Conservation (phyloP, 2,113 vertebrate species). For the Miniopterus natalensis region DNA sequence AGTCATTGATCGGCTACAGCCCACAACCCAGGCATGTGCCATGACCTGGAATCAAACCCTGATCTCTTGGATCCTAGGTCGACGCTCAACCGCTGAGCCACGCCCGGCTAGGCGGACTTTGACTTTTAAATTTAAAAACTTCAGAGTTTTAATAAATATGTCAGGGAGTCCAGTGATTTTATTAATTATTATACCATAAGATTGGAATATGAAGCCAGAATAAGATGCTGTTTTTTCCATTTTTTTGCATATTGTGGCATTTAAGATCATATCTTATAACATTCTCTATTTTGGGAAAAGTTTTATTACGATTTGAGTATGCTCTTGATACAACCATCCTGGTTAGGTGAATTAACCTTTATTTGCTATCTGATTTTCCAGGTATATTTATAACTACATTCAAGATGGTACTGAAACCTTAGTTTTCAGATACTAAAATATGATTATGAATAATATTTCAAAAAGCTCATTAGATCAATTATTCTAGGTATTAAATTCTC, state of each 20-base stretch:
- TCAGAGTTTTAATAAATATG: constrained; percentile 39
- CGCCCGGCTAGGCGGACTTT: background rate
- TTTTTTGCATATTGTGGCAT: background rate
- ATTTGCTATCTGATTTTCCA: constrained; percentile 31
- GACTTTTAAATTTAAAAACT: constrained; percentile 30
- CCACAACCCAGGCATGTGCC: no score
- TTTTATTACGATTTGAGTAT: background rate
- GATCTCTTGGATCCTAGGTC: no score
- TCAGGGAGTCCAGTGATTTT: background rate
- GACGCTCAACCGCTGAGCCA: no score
- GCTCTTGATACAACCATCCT: background rate
- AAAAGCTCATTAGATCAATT: background rate
- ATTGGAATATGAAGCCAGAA: background rate
- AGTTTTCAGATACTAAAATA: constrained; percentile 29
- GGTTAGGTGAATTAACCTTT: background rate
- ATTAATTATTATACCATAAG: background rate
- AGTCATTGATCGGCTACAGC: no score
- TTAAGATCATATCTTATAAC: constrained; percentile 6
- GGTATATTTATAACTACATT: constrained; percentile 26
- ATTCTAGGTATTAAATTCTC: background rate
- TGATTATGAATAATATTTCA: constrained; percentile 49
- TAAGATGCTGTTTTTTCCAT: background rate
- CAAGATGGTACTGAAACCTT: constrained; percentile 27
- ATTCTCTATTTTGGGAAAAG: background rate
- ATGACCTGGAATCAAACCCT: no score